Evolutionary conservation across 2,888 invertebrate species (phyloP), one percentile per base, ranked within the genome.

Genomic region (Hololepta plana): DNA sequence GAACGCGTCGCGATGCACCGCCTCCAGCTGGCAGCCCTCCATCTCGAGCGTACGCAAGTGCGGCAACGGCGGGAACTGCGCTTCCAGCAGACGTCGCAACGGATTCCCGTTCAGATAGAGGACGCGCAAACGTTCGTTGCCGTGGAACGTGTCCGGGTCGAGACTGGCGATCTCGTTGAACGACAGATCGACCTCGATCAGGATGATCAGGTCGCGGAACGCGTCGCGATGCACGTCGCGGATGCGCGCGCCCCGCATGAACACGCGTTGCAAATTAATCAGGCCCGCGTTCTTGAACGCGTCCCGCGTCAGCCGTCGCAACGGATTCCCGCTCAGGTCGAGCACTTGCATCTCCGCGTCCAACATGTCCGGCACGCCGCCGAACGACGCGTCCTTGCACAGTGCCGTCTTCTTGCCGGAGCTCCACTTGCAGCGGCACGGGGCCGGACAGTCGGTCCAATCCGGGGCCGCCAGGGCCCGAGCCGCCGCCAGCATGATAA

Each of bases 341-440:
- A 90, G 64, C 29, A 85, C 81, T 59, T 88, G 88, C 48, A 87
- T 77, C 53, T 70, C 79, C 45, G 59, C 68, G 43, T 73, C 70
- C 28, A 80, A 53, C 1, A 64, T 63, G 8, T 60, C 62, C 20
- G 88, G 88, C 27, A 88, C 69, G 35, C 72, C 66, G 38, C 75
- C 75, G 38, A 87, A 67, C 40, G 79, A 76, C 38, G 79, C 72
- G 44, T 80, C 73, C 35, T 72, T 71, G 57, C 88, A 90, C 32
- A 79, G 65, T 29, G 85, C 88, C 21, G 82, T 82, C 53, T 82
- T 84, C 57, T 88, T 88, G 34, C 87, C 87, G 33, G 77, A 79
- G 21, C 79, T 76, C 88, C 88, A 90, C 59, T 84, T 87, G 64
- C 88, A 88, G 44, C 72, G 71, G 53, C 88, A 88, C 42, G 77